Percentiles rank a stretch among this genome's conserved stretches.
phyloP scores from a whole-genome alignment of 2,113 vertebrate species.

The Ancistrus triradiatus region DNA sequence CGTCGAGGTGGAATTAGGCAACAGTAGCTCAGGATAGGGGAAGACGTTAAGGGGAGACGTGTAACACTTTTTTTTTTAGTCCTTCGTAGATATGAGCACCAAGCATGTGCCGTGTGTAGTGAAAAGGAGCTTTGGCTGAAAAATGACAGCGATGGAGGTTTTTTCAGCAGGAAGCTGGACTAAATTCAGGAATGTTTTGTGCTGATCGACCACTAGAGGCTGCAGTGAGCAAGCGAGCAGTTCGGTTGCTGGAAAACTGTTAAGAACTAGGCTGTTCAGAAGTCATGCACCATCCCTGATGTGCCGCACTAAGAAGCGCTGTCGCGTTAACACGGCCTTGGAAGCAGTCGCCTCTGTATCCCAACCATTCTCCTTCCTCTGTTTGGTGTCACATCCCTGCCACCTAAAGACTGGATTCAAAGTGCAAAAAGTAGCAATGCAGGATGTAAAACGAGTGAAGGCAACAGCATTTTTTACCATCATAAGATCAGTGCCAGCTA shows the following conservation, averaged over 20 bases:
- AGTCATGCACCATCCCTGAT: conserved; percentile 18
- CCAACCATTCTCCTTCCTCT: conserved; percentile 38
- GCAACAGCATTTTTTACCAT: conserved; percentile 48
- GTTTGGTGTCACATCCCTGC: conserved; percentile 45
- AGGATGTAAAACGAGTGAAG: conserved; percentile 42
- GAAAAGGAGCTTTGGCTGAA: conserved; percentile 11
- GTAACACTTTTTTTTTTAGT: conserved; percentile 60
- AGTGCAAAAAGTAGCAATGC: conserved; percentile 59
- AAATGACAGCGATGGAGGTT: background rate
- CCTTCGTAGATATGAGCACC: no score
- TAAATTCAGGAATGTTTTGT: conserved; percentile 2
- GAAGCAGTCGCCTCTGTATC: conserved; percentile 31
- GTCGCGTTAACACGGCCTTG: conserved; percentile 7
- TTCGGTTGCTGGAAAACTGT: no score
- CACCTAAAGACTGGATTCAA: conserved; percentile 34
- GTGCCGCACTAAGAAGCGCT: background rate
- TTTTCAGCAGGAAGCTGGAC: background rate
- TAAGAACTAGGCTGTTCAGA: no score
- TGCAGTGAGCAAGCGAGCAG: no score
- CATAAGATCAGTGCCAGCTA: conserved; percentile 4
- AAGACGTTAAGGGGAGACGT: conserved; percentile 64
- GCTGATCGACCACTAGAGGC: background rate
- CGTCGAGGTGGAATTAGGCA: conserved; percentile 28
- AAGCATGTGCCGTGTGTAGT: background rate
- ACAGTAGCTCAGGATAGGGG: conserved; percentile 60